Percentiles rank a stretch among this genome's conserved stretches.
Evolutionary conservation across 2,888 invertebrate genomes (phyloP).

Genomic region (Rotaria magnacalcarata): DNA sequence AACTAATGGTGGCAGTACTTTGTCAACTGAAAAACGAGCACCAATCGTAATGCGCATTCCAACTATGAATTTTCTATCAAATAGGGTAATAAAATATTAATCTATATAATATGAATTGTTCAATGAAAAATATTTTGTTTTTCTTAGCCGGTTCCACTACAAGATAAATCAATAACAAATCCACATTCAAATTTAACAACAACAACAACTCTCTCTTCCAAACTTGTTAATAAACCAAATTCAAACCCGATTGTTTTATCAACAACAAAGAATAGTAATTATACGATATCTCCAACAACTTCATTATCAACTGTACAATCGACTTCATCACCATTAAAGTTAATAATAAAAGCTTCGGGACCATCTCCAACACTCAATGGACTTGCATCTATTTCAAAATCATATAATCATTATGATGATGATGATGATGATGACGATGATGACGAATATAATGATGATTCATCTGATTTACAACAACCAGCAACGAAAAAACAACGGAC

Average conservation of each 20-base stretch:
- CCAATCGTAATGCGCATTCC: constrained; percentile 22
- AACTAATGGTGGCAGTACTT: neutral
- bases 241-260: neutral
- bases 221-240: neutral
- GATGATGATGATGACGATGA: neutral
- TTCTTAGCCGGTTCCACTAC: neutral
- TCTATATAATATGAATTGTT: too few species aligned
- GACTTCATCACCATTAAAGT: constrained; percentile 11
- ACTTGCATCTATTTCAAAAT: neutral
- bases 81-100: neutral
- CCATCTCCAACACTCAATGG: neutral
- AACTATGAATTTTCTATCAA: neutral
- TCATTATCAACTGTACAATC: constrained; percentile 25
- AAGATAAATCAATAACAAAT: neutral
- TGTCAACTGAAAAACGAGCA: constrained; percentile 15
- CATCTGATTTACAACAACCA: neutral
- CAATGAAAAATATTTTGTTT: neutral
- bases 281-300: neutral
- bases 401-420: constrained; percentile 3
- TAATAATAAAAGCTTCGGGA: neutral
- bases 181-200: neutral
- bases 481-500: neutral
- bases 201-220: neutral
- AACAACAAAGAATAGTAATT: constrained; percentile 14
- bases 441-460: constrained; percentile 7